A percentile compares a stretch with the other conserved stretches of the same genome.
These are phyloP conservation scores for Ictidomys tridecemlineatus DNA, from an alignment of 2,113 vertebrate species.

Conservation along the genomic window DNA sequence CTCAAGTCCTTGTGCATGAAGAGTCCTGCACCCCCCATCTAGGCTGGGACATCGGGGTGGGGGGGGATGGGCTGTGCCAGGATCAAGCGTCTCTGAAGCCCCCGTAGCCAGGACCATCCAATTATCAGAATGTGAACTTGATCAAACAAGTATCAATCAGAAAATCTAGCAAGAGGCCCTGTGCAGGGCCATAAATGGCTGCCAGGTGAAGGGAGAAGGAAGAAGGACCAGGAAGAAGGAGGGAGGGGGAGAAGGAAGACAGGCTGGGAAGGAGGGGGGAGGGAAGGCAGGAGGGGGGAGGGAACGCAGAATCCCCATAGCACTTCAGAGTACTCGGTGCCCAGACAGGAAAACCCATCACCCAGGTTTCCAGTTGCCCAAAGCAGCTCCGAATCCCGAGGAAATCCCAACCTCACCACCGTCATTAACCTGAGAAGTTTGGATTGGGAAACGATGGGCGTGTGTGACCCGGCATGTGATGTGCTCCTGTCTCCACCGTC, in stretches of 20 bases:
- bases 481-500: neutral
- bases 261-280: neutral
- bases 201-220: neutral
- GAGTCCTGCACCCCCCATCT: neutral
- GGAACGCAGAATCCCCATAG: accelerated
- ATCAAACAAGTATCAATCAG: neutral
- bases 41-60: neutral
- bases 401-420: neutral
- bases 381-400: neutral
- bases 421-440: neutral
- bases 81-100: neutral
- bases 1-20: accelerated
- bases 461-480: accelerated
- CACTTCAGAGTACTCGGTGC: neutral
- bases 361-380: neutral
- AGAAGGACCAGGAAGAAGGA: neutral
- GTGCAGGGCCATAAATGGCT: neutral
- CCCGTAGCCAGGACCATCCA: neutral
- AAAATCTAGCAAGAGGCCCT: neutral
- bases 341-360: neutral
- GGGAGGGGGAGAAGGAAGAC: too few species aligned
- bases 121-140: neutral
- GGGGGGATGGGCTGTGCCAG: neutral
- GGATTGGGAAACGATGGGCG: neutral
- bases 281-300: neutral